Base-by-base conservation (phyloP, 1,140 invertebrate species). In the Stegodyphus dumicola region DNA sequence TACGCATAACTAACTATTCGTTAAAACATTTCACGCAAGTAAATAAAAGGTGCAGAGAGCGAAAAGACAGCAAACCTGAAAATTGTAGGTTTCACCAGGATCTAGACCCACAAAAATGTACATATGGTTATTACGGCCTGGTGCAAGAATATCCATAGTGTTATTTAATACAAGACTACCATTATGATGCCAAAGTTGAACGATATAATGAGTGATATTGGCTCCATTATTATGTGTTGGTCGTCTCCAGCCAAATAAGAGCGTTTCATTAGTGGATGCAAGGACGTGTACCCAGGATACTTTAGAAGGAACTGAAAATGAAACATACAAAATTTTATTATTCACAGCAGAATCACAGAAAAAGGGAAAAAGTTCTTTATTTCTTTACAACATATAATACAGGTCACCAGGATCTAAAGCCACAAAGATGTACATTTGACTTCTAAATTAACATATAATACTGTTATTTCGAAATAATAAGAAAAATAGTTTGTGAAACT, bases 151-250 rank as follows among this genome's bases (percentile, higher is more conserved):
- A 64, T 60, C 69, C 70, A 87, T 81, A 52, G 77, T 83, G n/a
- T 86, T 86, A 60, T 84, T 83, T 13, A 77, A 77, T 10, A 80
- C 53, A 56, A 87, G 65, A 15, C 64, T 78, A 54, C 87, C 86
- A 78, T 86, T 87, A n/a, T 87, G 75, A 53, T 75, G 64, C n/a
- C 75, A 52, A 7, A 88, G 87, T 74, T 87, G 51, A 66, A 88
- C 83, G 48, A 52, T 83, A 56, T 88, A 88, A 76, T 87, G 87
- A 65, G 83, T 86, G 53, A 88, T 88, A 60, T 80, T 81, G 48
- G 87, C 87, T 17, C 87, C 87, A 64, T 87, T 88, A 65, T 88
- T 78, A 70, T 87, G 87, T 9, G 65, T 85, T 15, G 87, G 87
- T 69, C 87, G 76, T 78, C 85, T 79, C 87, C 87, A 88, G 18